Base-by-base conservation (phyloP, 1,140 invertebrate species). In the Plodia interpunctella region DNA sequence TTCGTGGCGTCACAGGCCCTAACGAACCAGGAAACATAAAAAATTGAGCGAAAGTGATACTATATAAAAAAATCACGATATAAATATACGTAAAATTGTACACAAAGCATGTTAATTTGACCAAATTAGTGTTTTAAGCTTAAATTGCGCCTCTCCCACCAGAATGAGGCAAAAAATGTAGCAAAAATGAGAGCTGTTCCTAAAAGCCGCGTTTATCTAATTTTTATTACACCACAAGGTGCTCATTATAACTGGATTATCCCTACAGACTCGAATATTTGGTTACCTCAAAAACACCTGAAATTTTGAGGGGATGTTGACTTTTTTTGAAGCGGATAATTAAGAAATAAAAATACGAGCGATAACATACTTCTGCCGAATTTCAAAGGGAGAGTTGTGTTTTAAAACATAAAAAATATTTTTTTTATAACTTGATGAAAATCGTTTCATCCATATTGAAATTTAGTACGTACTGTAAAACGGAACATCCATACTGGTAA, bases 271-370 rank as follows among this genome's bases (percentile, higher is more conserved):
- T 13, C 15, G 38, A 44, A 44, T 44, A 44, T 44, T 44, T 44
- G 38, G 15, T 44, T 44, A 44, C 38, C 38, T 44, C 10, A 17
- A 17, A 25, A 44, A 44, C 38, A 44, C 38, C 15, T n/a, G 2
- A 2, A 44, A 44, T 44, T 44, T 44, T 44, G 5, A 44, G 5
- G 10, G 13, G 13, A 44, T 15, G 15, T 15, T 10, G 38, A 15
- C 38, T 44, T 17, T 44, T 44, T 38, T 25, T 35, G 57, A 13
- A 28, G 55, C 32, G 51, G 11, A 57, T 54, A 44, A 60, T 35
- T 60, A 60, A 57, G 55, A 28, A 18, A 5, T 50, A 54, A 51
- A 25, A 19, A 53, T 60, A 60, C 38, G 54, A 44, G 58, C 63
- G 56, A 57, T 55, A 67, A 11, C 10, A 1, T 5, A 10, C 1